Base-by-base conservation (phyloP, 2,797 vertebrate genomes). In the Enteromius argenteus region DNA sequence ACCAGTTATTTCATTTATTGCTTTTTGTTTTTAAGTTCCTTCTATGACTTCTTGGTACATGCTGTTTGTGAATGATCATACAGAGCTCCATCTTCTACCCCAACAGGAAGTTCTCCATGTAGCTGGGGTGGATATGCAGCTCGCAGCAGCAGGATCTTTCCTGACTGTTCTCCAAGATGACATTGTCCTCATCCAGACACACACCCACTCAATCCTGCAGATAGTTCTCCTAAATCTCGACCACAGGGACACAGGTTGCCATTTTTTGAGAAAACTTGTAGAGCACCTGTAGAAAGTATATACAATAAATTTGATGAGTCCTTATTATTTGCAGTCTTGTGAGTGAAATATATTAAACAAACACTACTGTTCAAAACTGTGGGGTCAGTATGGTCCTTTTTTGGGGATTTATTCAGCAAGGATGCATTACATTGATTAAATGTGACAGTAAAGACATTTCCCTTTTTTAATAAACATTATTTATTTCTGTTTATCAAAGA, bases 161-260 rank as follows among this genome's bases (percentile, higher is more conserved):
- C 80, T 97, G 91, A 97, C 96, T 87, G 93, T 98, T 89, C 95
- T 98, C 2, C 97, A 97, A 92, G 98, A 98, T 32, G 97, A 98
- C 86, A 96, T 95, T 0, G 94, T 98, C 88, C 96, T 98, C 68
- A 94, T 97, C 90, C 97, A 97, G 90, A 96, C 96, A 0, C 98
- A 97, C 87, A 97, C 96, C 49, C 97, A 97, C 90, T 96, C 96
- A 77, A 98, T 99, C 90, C 94, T 99, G 68, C 97, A 97, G 89
- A 95, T 96, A n/a, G 97, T 98, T 85, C 94, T 98, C 0, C 95
- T 96, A 84, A 96, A 98, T 85, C 90, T 98, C 91, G 96, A 98
- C 90, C 97, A 99, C 93, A 91, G 96, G 90, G 97, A 98, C 82
- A 81, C 96, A 96, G 97, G 97, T 98, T 86, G 94, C 93, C 46